Conservation (phyloP, 23 tunicate species). For the Oikopleura dioica region DNA sequence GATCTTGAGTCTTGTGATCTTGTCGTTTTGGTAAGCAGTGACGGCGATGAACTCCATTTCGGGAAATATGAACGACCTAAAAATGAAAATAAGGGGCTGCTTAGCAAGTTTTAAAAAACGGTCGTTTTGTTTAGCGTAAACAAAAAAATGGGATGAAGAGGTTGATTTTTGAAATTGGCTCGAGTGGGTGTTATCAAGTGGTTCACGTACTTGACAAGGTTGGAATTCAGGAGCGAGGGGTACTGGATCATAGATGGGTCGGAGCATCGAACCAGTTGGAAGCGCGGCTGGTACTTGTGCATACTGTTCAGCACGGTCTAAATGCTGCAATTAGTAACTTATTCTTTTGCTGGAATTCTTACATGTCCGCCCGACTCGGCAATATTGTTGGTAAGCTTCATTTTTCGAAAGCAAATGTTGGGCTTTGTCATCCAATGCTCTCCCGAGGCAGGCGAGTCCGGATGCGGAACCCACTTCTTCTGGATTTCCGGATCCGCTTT, state of each 20-base stretch:
- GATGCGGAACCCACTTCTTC: not conserved
- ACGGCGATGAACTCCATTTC: not conserved
- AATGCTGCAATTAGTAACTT: not conserved
- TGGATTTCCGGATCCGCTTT: constrained; percentile 9
- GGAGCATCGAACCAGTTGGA: not conserved
- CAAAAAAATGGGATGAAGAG: no score
- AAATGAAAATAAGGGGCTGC: no score
- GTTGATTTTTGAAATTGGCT: no score
- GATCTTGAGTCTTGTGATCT: not conserved
- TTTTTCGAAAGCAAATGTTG: not conserved
- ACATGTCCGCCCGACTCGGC: not conserved
- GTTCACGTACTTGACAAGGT: not conserved
- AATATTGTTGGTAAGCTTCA: not conserved
- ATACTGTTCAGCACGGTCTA: not conserved
- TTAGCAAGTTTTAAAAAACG: no score
- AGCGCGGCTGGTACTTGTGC: not conserved
- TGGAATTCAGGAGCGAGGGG: not conserved
- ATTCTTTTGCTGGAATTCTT: not conserved
- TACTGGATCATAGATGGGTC: not conserved
- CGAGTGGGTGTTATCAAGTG: not conserved
- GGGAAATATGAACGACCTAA: not conserved
- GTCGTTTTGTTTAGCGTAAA: no score
- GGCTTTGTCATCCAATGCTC: constrained; percentile 6
- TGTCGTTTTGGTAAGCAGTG: not conserved
- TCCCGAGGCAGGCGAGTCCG: not conserved